Percentiles rank a stretch among this genome's conserved stretches.
Conservation (phyloP, 2,888 invertebrate species). For the Blastobasis adustella region DNA sequence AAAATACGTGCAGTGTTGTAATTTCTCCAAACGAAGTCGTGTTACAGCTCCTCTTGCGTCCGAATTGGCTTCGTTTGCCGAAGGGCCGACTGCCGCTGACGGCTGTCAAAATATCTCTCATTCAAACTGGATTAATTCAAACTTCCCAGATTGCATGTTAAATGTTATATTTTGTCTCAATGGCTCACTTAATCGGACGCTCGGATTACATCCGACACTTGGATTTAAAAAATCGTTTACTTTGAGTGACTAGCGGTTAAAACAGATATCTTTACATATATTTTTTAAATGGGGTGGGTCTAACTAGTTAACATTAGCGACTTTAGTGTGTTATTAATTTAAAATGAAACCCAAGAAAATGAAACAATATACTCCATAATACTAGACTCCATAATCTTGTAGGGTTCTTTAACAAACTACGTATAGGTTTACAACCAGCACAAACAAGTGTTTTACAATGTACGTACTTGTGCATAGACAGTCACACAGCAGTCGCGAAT, state of each 20-base stretch:
- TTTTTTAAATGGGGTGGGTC: neutral
- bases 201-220: neutral
- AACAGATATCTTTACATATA: neutral
- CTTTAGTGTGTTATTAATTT: neutral
- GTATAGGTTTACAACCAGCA: too few relatives aligned
- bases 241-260: too few relatives aligned
- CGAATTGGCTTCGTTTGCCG: conserved; percentile 64
- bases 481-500: neutral
- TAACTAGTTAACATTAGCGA: neutral
- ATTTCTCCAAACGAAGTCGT: too few relatives aligned
- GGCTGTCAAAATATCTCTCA: conserved; percentile 63
- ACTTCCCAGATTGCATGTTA: conserved; percentile 17
- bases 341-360: too few relatives aligned
- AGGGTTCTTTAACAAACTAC: too few relatives aligned
- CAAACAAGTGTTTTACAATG: too few relatives aligned
- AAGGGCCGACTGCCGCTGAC: conserved; percentile 58
- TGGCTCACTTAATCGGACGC: conserved; percentile 6
- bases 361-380: too few relatives aligned
- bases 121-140: conserved; percentile 39
- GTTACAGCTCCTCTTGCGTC: conserved; percentile 14
- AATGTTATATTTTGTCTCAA: conserved; percentile 12
- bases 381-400: too few relatives aligned
- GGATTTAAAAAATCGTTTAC: too few relatives aligned
- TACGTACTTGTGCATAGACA: too few relatives aligned
- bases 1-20: too few relatives aligned